Evolutionary conservation across 2,113 vertebrate species (phyloP), one percentile per base, ranked within the genome.

Genomic region (Equus quagga): DNA sequence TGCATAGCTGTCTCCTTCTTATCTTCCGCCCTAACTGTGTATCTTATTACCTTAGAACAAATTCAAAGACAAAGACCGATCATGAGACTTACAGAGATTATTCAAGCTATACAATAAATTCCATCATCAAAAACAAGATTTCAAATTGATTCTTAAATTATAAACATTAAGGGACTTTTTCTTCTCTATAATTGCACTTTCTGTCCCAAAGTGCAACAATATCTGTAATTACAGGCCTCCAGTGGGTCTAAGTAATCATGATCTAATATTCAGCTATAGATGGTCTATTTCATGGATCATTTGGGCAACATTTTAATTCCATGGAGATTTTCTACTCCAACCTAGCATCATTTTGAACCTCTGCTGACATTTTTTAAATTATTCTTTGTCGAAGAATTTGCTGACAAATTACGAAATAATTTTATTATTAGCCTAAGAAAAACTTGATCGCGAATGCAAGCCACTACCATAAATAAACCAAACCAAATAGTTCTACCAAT

Each of bases 81-180:
- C 0, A 56, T 31, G 1, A 15, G 4, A 75, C 36, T 49, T 70
- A 76, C 5, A 58, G 18, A 86, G 46, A 31, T 85, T 89, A 60
- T 56, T 83, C 8, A 49, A 56, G 14, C 56, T 89, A 31, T 11
- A 36, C 26, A 85, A 54, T 13, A 85, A 86, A 78, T n/a, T 31
- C 7, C 36, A 92, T 75, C 21, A 79, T 18, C 17, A 76, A 92
- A 19, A 6, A 89, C 10, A 14, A 83, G 13, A 1, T 80, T 89
- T 95, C 82, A 89, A 80, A 41, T 41, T 62, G 24, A 80, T 60
- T 89, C 31, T 56, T 94, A 89, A 94, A 33, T 69, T 56, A 85
- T 5, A 84, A 33, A 4, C 41, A 62, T 13, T 80, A 5, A 26
- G 8, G 6, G 11, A 23, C 31, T 60, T 73, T 76, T 76, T 67